Evolutionary conservation across 2,797 vertebrate genomes (phyloP), one percentile per base, ranked within the genome.

Genomic region (Ciconia nigra): DNA sequence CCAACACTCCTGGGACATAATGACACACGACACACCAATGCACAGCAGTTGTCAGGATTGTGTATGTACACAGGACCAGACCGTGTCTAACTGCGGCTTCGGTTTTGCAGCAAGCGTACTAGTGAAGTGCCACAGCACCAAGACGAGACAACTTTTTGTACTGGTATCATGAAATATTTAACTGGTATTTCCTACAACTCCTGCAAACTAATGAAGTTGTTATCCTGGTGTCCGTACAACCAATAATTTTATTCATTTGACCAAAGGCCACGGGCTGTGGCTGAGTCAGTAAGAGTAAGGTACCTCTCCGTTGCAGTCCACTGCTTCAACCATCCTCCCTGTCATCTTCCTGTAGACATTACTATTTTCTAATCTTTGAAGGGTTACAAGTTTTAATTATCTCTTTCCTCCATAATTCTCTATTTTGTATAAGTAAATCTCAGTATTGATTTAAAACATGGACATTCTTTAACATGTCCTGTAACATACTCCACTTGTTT

Each of bases 11-110:
- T 9, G 46, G 21, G 73, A 44, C 1, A 2, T 6, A 39, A 29
- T 4, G 20, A 54, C n/a, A 47, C 26, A 6, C 0, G 3, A n/a
- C 16, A n/a, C 24, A 31, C 5, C 0, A 6, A 49, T 7, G 33
- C 35, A 21, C 33, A 29, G 51, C 28, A 25, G 39, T 20, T 9
- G 17, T 19, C 49, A 62, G 79, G 47, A 22, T 2, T 22, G 41
- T 6, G 67, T 47, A 54, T 1, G 2, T 6, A 18, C 19, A 7
- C 1, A 1, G 35, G n/a, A 63, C 49, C 31, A 31, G 52, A 47
- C 2, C 1, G 0, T 18, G 12, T 22, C 37, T 15, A 66, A 44
- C 33, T 3, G 8, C 7, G 5, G 9, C 35, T 46, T 35, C 49
- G 17, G 13, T 11, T 61, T 37, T 46, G 15, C 37, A 61, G 47